These are phyloP conservation scores for Melanerpes formicivorus DNA, from an alignment of 2,113 vertebrate genomes.

Conservation along the genomic window DNA sequence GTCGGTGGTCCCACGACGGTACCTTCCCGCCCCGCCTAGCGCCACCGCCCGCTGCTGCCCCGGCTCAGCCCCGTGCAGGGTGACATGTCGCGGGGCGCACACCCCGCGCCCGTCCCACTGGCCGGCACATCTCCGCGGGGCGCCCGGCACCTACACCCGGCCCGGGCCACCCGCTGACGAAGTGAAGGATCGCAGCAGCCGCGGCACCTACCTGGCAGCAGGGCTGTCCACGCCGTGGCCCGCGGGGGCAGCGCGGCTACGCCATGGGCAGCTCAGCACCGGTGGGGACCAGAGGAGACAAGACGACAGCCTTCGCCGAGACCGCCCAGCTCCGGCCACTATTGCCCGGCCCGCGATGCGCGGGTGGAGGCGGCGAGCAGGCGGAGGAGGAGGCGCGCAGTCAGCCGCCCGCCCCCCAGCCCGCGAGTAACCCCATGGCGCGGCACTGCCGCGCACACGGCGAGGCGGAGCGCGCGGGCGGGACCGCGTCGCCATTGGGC, in stretches of 20 bases:
- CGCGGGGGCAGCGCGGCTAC: not conserved
- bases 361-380: not conserved
- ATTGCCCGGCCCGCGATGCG: not conserved
- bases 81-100: not conserved
- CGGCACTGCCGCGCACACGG: not conserved
- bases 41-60: not conserved
- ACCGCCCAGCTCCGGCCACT: not conserved
- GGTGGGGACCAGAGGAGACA: not conserved
- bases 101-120: not conserved
- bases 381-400: not conserved
- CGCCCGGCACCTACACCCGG: not conserved
- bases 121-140: not conserved
- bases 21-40: not conserved
- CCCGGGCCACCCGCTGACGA: not conserved
- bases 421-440: conserved; percentile 47
- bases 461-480: conserved; percentile 16
- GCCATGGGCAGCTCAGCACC: not conserved
- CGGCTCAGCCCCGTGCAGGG: not conserved
- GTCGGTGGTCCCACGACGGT: no score
- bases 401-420: conserved; percentile 16
- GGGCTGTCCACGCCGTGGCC: not conserved
- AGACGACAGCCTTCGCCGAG: not conserved
- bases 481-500: not conserved
- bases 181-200: not conserved
- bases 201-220: not conserved